phyloP scores from a whole-genome alignment of 1,140 invertebrate genomes.

The Dendroctonus valens region DNA sequence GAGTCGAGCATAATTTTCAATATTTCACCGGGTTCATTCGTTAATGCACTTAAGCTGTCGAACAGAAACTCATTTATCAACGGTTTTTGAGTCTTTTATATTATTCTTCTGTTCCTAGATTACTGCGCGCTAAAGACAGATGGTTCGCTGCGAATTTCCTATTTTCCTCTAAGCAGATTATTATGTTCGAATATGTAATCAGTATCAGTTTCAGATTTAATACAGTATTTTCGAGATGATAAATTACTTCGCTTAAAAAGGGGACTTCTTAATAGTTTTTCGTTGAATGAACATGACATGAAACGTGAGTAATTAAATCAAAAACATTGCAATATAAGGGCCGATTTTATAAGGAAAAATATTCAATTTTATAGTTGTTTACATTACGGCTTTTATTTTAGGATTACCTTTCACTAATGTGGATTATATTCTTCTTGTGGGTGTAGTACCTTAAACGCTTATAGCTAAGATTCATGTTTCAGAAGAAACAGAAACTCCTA shows the following conservation, averaged over 20 bases:
- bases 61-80: slow-evolving; percentile 31
- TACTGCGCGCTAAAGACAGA: slow-evolving; percentile 14
- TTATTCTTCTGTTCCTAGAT: slow-evolving; percentile 13
- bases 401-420: too few relatives aligned
- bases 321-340: too few relatives aligned
- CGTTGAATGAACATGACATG: background rate
- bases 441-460: too few relatives aligned
- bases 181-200: slow-evolving; percentile 21
- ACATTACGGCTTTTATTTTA: too few relatives aligned
- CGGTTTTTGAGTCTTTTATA: slow-evolving; percentile 24
- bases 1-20: slow-evolving; percentile 21
- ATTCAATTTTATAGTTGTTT: too few relatives aligned
- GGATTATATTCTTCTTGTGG: too few relatives aligned
- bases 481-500: too few relatives aligned
- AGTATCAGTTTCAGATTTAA: slow-evolving; percentile 16
- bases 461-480: too few relatives aligned
- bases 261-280: slow-evolving; percentile 4
- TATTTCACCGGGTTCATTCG: slow-evolving; percentile 21
- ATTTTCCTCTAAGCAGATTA: slow-evolving; percentile 13
- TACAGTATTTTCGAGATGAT: slow-evolving; percentile 7
- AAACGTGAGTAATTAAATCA: too few relatives aligned
- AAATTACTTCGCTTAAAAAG: slow-evolving; percentile 13
- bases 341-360: too few relatives aligned
- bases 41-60: slow-evolving; percentile 31
- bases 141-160: slow-evolving; percentile 18